Conservation (phyloP, 2,113 vertebrate genomes). For the Sphyrna mokarran region DNA sequence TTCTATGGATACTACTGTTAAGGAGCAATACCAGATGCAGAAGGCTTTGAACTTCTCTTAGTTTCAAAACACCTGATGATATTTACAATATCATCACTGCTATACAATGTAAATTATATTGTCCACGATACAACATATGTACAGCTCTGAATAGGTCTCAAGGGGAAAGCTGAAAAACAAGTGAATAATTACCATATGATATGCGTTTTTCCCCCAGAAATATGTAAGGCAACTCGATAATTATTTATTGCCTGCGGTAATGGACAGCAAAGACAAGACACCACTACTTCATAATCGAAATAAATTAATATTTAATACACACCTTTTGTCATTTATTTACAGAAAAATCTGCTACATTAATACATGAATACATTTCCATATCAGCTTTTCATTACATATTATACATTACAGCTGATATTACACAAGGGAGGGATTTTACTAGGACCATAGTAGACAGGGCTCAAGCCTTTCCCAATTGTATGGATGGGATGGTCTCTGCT, state of each 20-base stretch:
- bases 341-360: conserved; percentile 27
- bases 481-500: not conserved
- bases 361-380: conserved; percentile 34
- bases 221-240: conserved; percentile 18
- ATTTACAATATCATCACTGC: not conserved
- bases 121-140: not conserved
- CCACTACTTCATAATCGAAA: conserved; percentile 26
- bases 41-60: not conserved
- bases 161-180: not conserved
- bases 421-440: not conserved
- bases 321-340: conserved; percentile 28
- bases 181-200: not conserved
- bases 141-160: not conserved
- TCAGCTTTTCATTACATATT: conserved; percentile 29
- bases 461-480: conserved; percentile 26
- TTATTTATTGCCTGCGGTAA: not conserved
- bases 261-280: not conserved
- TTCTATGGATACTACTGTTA: not conserved
- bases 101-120: not conserved
- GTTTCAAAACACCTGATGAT: not conserved
- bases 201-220: not conserved
- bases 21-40: not conserved
- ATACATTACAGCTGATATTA: conserved; percentile 34
- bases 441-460: not conserved
- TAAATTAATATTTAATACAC: conserved; percentile 37